A percentile compares a stretch with the other conserved stretches of the same genome.
phyloP scores from a whole-genome alignment of 2,113 vertebrate genomes.

The Antennarius striatus region DNA sequence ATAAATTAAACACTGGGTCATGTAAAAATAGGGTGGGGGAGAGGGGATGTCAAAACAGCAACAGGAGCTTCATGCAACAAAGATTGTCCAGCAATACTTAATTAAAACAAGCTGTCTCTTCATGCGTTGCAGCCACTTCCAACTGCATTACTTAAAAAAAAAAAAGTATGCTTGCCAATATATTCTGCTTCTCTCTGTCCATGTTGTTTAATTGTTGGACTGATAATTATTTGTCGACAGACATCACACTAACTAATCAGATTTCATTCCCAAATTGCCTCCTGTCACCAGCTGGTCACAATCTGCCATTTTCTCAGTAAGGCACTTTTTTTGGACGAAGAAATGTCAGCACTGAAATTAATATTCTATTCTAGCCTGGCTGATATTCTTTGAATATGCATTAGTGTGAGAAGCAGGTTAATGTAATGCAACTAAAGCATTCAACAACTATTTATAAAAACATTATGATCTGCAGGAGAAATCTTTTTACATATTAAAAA shows the following conservation, averaged over 20 bases:
- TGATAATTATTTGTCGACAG: conserved; percentile 24
- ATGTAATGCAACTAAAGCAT: conserved; percentile 4
- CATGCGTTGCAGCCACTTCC: conserved; percentile 50
- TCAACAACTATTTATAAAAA: conserved; percentile 15
- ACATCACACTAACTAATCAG: neutral
- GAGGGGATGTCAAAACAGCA: conserved; percentile 42
- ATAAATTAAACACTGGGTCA: conserved; percentile 68
- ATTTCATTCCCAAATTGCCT: conserved; percentile 32
- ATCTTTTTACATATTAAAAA: conserved; percentile 12
- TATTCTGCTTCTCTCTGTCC: conserved; percentile 5
- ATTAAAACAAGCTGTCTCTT: conserved; percentile 47
- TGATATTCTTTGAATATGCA: neutral
- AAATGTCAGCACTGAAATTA: conserved; percentile 31
- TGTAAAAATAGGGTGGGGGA: neutral
- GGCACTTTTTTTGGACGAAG: conserved; percentile 66
- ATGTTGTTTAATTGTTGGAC: conserved; percentile 15
- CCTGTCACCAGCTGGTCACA: conserved; percentile 27
- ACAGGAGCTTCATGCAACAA: conserved; percentile 67
- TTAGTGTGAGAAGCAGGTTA: conserved; percentile 20
- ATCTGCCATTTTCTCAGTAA: conserved; percentile 58
- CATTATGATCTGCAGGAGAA: neutral
- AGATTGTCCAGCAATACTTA: conserved; percentile 81
- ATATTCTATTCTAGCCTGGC: conserved; percentile 8
- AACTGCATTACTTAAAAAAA: conserved; percentile 20
- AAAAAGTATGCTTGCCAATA: neutral